Evolutionary conservation across 2,888 invertebrate genomes (phyloP).

Genomic region (Drosophila rubida): DNA sequence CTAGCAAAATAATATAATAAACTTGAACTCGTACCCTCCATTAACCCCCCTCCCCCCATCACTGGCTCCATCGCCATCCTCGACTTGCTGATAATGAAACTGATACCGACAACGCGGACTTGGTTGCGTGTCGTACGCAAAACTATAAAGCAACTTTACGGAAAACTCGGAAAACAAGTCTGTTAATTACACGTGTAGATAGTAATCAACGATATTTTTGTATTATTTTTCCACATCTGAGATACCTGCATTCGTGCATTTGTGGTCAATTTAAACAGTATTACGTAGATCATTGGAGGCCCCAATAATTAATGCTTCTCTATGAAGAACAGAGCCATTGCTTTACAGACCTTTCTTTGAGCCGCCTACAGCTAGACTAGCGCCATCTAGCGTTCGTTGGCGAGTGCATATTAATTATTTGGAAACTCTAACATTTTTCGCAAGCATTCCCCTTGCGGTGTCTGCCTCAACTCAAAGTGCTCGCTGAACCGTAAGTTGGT

Average conservation of each 20-base stretch:
- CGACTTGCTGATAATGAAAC: neutral
- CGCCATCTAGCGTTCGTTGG: no score
- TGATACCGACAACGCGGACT: neutral
- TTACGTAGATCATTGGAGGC: no score
- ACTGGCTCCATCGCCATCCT: no score
- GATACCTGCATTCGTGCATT: no score
- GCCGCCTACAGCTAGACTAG: no score
- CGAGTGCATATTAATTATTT: no score
- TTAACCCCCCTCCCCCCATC: no score
- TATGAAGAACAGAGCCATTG: no score
- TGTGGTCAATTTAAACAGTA: no score
- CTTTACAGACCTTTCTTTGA: no score
- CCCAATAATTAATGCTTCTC: no score
- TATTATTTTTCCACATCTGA: neutral
- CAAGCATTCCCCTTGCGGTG: neutral
- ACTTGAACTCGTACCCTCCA: neutral
- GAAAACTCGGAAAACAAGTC: neutral
- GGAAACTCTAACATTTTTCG: no score
- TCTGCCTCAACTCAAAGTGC: neutral
- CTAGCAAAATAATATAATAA: conserved; percentile 19
- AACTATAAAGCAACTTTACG: neutral
- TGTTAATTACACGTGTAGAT: neutral
- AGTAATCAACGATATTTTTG: neutral
- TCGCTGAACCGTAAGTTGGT: conserved; percentile 42
- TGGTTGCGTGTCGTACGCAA: conserved; percentile 1